These are phyloP conservation scores for Camelus dromedarius DNA, from an alignment of 2,113 vertebrate genomes.

Conservation along the genomic window DNA sequence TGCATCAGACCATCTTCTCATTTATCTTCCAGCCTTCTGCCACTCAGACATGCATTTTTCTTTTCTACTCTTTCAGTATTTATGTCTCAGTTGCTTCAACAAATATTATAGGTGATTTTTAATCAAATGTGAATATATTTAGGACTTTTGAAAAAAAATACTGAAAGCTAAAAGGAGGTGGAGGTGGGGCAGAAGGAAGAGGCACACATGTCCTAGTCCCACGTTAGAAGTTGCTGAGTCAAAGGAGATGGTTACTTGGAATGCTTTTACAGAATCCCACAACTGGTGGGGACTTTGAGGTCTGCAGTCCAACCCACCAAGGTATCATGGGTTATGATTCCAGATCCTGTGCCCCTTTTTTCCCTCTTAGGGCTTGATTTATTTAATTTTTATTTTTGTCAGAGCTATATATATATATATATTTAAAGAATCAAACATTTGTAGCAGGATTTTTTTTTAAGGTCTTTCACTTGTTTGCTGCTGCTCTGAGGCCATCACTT, in stretches of 20 bases:
- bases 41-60: neutral
- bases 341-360: neutral
- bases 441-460: neutral
- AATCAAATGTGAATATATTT: constrained; percentile 59
- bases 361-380: neutral
- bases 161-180: neutral
- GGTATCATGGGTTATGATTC: neutral
- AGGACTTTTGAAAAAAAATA: neutral
- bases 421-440: constrained; percentile 37
- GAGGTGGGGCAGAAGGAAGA: neutral
- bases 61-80: neutral
- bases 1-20: neutral
- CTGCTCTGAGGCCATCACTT: neutral
- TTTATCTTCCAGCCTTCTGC: neutral
- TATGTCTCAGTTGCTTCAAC: constrained; percentile 24
- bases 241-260: neutral
- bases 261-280: neutral
- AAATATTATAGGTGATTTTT: constrained; percentile 44
- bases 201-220: neutral
- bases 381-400: constrained; percentile 50
- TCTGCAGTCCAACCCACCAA: neutral
- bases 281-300: neutral
- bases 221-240: neutral
- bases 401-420: neutral
- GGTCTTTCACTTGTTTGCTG: neutral